These are phyloP conservation scores for Caenorhabditis imperialis DNA, from an alignment of 2,888 invertebrate species.

Conservation along the genomic window DNA sequence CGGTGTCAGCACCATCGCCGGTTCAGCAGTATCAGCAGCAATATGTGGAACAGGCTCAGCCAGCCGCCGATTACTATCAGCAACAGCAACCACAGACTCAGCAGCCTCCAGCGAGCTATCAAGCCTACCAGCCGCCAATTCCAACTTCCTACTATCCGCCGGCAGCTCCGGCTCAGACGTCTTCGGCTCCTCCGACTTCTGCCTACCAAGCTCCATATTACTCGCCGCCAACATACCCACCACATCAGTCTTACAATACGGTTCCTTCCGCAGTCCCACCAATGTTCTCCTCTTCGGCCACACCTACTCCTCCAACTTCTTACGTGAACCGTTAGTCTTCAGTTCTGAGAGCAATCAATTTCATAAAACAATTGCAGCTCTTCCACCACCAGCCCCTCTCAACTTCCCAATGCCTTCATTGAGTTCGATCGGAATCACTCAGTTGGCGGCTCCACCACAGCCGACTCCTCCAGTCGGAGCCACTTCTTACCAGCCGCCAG, in stretches of 20 bases:
- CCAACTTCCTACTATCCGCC: constrained; percentile 34
- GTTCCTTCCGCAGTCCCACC: constrained; percentile 60
- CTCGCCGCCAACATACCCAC: constrained; percentile 27
- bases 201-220: constrained; percentile 46
- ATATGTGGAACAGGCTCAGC: constrained; percentile 23
- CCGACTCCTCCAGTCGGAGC: constrained; percentile 18
- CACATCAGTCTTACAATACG: constrained; percentile 26
- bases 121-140: constrained; percentile 42
- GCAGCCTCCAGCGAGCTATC: constrained; percentile 16
- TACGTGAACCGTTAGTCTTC: constrained; percentile 39
- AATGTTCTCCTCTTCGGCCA: constrained; percentile 40
- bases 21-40: constrained; percentile 11
- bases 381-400: constrained; percentile 64
- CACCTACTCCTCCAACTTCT: constrained; percentile 35
- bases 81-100: constrained; percentile 13
- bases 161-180: constrained; percentile 5
- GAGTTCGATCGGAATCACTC: constrained; percentile 75
- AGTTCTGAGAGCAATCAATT: not conserved
- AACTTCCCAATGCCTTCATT: constrained; percentile 77
- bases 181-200: constrained; percentile 21
- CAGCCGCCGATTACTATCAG: constrained; percentile 17
- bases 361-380: constrained; percentile 29
- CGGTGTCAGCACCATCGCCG: constrained; percentile 19
- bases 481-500: constrained; percentile 21
- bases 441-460: constrained; percentile 70